Evolutionary conservation across 2,888 invertebrate genomes (phyloP), one percentile per base, ranked within the genome.

Genomic region (Lithophane leautieri): DNA sequence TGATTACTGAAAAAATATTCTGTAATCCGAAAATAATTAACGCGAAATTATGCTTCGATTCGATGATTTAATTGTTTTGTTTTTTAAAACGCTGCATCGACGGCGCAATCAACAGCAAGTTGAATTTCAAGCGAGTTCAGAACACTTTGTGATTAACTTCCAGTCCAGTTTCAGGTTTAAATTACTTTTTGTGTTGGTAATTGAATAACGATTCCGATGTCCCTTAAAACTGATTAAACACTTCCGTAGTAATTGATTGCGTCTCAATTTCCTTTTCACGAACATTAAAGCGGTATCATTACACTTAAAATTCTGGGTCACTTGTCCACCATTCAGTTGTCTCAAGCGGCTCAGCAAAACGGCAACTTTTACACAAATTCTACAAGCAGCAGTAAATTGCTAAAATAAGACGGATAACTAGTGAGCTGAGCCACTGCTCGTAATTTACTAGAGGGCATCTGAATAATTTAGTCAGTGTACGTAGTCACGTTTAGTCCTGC

Each of bases 401-500:
- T 86, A 82, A 88, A 90, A 89, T 87, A 84, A 83, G 76, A 84
- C 69, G 74, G 80, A 86, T 87, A 85, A 79, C 80, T 81, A 77
- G 75, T 83, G 69, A 82, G 71, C 83, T 73, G 76, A 71, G 76
- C 72, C 73, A 82, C 76, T 73, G 77, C 85, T 85, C 81, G 88
- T 89, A 87, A 91, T 91, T 91, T 89, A 88, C 86, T 89, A 85
- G 83, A 88, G 83, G 85, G 89, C 92, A 91, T 91, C 89, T 91
- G 89, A 90, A 93, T 93, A 92, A 93, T 92, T 90, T 90, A 90
- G 87, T 84, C 79, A 76, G 82, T 82, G 82, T 91, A 88, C 89
- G 86, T 90, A 92, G 92, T 92, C 92, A 92, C 92, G 92, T 93
- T 91, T 90, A 89, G 89, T 85, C 84, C 89, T 90, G 85, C 88